phyloP scores from a whole-genome alignment of 2,113 vertebrate genomes.

The Illadopsis cleaveri region DNA sequence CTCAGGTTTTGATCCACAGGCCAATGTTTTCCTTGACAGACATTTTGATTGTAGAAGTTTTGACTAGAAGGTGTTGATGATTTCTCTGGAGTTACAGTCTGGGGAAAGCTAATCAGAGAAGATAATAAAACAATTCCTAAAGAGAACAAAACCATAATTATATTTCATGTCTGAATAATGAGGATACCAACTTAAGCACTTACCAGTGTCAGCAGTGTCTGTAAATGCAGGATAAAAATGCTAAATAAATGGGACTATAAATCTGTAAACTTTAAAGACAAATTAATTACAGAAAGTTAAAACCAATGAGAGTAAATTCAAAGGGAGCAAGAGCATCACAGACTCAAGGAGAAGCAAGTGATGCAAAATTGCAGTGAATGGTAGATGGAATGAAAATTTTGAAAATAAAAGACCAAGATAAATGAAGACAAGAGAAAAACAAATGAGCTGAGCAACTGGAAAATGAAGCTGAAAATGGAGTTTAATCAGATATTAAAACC shows the following conservation, averaged over 20 bases:
- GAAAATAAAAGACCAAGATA: background rate
- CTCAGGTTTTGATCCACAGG: rapidly evolving
- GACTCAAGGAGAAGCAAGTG: background rate
- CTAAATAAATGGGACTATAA: background rate
- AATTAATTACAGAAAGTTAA: background rate
- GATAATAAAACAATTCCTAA: background rate
- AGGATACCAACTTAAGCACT: background rate
- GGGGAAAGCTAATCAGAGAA: background rate
- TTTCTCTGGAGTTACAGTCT: background rate
- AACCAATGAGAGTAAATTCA: background rate
- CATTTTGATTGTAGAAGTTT: no score
- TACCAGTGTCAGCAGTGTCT: background rate
- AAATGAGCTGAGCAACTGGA: background rate
- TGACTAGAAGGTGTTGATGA: background rate
- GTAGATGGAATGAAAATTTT: background rate
- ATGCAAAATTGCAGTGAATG: background rate
- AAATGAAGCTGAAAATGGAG: conserved; percentile 23
- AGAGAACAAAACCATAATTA: background rate
- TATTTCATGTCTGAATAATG: background rate
- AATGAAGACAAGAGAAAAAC: background rate
- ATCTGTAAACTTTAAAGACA: background rate
- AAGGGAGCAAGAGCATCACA: background rate
- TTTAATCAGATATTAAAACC: conserved; percentile 27
- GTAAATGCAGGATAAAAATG: background rate
- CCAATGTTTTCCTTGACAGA: background rate